These are phyloP conservation scores for Conops quadrifasciatus DNA, from an alignment of 2,888 invertebrate genomes.

Conservation along the genomic window DNA sequence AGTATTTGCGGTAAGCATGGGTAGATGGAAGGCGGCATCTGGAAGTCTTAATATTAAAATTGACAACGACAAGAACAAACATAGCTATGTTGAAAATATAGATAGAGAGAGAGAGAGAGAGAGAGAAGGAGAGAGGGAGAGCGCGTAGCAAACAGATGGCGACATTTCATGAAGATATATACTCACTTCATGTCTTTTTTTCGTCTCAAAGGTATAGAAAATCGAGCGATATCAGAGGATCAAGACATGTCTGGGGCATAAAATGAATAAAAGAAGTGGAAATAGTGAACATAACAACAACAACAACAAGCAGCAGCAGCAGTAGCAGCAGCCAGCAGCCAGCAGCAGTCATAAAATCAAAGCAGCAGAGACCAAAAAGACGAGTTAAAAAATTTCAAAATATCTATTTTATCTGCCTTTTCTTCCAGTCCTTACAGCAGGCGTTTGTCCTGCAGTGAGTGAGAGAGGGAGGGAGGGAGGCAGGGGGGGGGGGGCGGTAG, in stretches of 20 bases:
- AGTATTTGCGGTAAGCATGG: neutral
- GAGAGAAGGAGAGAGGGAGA: neutral
- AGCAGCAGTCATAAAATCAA: neutral
- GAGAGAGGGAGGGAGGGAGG: neutral
- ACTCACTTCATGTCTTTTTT: too few relatives aligned
- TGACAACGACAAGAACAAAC: constrained; percentile 8
- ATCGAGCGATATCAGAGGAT: neutral
- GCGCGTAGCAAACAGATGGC: neutral
- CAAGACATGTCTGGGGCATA: constrained; percentile 2
- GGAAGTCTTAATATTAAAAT: constrained; percentile 14
- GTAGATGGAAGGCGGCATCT: neutral
- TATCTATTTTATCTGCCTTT: constrained; percentile 16
- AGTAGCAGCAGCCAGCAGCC: neutral
- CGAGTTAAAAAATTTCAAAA: constrained; percentile 24
- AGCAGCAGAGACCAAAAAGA: neutral
- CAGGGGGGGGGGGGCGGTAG: too few relatives aligned
- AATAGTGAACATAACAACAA: neutral
- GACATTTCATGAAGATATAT: too few relatives aligned
- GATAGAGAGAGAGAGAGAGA: neutral
- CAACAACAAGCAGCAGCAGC: constrained; percentile 6
- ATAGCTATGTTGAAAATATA: constrained; percentile 1
- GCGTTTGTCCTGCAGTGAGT: neutral
- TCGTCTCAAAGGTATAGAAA: too few relatives aligned
- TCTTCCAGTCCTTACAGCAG: constrained; percentile 1
- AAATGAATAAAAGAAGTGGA: constrained; percentile 9